Evolutionary conservation across 2,888 invertebrate species (phyloP).

Genomic region (Charanyca ferruginea): DNA sequence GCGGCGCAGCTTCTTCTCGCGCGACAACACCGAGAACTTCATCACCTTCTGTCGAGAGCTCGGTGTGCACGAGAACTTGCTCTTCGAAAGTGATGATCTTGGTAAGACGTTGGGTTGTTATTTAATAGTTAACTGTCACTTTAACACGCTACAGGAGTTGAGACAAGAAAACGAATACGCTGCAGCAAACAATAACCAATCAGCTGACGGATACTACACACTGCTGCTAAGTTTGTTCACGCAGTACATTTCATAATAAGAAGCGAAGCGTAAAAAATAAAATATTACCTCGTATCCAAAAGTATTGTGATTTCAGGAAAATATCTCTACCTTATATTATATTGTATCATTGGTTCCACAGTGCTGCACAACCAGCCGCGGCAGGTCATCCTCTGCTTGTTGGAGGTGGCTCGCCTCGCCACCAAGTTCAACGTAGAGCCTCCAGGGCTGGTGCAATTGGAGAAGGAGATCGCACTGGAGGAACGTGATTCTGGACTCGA

Average conservation of each 20-base stretch:
- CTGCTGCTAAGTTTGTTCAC: no score
- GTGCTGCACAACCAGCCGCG: constrained; percentile 96
- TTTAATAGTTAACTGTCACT: neutral
- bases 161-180: no score
- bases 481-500: constrained; percentile 93
- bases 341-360: constrained; percentile 58
- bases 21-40: constrained; percentile 97
- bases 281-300: neutral
- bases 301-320: neutral
- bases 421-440: constrained; percentile 95
- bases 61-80: constrained; percentile 96
- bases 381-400: constrained; percentile 95
- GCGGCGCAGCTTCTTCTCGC: constrained; percentile 96
- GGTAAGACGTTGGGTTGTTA: constrained; percentile 86
- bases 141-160: neutral
- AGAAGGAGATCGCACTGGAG: constrained; percentile 96
- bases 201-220: neutral
- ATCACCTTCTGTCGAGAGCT: constrained; percentile 96
- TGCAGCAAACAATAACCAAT: neutral
- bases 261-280: no score
- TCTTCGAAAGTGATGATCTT: constrained; percentile 97
- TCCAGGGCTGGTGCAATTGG: constrained; percentile 95
- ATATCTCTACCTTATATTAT: neutral
- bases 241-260: neutral
- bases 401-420: constrained; percentile 96